Percentiles rank a stretch among this genome's conserved stretches.
Conservation (phyloP, 2,888 invertebrate species). For the Anoplius nigerrimus region DNA sequence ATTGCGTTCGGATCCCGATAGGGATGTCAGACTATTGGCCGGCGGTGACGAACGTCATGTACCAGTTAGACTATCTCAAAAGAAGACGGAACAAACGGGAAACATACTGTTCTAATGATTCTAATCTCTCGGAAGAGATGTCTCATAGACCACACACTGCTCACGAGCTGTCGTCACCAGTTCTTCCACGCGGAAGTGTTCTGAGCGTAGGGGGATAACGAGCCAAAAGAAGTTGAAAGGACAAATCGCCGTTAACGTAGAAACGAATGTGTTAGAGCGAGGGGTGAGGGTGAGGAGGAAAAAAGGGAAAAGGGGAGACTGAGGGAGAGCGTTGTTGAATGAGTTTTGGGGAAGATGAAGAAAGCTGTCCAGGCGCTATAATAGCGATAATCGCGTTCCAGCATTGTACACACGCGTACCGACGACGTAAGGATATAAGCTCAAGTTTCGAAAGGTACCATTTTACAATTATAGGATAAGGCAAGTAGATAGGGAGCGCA, state of each 20-base stretch:
- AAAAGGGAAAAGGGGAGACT: not conserved
- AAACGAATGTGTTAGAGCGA: too few relatives aligned
- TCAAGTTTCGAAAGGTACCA: conserved; percentile 37
- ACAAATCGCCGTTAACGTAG: not conserved
- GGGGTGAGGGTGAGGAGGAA: too few relatives aligned
- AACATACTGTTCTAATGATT: conserved; percentile 48
- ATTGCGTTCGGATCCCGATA: conserved; percentile 66
- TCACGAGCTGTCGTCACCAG: conserved; percentile 16
- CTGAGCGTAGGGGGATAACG: conserved; percentile 13
- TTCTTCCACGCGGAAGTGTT: conserved; percentile 31
- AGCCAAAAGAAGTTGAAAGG: conserved; percentile 2
- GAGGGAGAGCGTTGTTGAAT: not conserved
- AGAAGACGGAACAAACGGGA: conserved; percentile 34
- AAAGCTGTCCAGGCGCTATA: too few relatives aligned
- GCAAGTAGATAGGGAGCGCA: conserved; percentile 29
- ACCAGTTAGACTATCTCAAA: conserved; percentile 22
- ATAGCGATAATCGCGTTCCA: not conserved
- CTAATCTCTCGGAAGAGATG: conserved; percentile 17
- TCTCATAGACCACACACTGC: conserved; percentile 23
- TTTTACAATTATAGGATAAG: conserved; percentile 31
- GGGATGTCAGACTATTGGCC: conserved; percentile 70
- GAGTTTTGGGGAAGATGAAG: too few relatives aligned
- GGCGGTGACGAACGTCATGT: conserved; percentile 46
- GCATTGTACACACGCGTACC: conserved; percentile 6
- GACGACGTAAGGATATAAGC: conserved; percentile 38